Percentiles rank a stretch among this genome's conserved stretches.
Conservation (phyloP, 2,797 vertebrate species). For the Cirrhinus molitorella region DNA sequence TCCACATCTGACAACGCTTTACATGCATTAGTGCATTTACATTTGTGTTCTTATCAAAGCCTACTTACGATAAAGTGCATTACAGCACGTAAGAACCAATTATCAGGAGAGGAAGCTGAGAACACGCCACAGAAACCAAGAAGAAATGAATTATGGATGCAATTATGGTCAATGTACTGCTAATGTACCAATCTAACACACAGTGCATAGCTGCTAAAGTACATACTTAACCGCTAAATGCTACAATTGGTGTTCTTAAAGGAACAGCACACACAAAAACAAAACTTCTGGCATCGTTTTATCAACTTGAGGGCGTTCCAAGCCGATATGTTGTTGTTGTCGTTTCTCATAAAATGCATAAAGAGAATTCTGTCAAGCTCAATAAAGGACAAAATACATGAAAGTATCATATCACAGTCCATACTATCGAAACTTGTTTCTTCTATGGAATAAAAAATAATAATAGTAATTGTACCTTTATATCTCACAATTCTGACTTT, state of each 20-base stretch:
- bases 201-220: background rate
- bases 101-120: background rate
- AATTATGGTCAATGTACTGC: slow-evolving; percentile 10
- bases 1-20: background rate
- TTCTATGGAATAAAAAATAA: background rate
- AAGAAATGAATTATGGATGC: slow-evolving; percentile 15
- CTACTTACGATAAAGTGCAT: background rate
- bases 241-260: background rate
- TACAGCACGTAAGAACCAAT: background rate
- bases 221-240: background rate
- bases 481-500: too few species aligned
- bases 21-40: background rate
- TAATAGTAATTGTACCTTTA: background rate
- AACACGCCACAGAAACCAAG: background rate
- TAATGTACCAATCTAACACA: slow-evolving; percentile 1
- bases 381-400: background rate
- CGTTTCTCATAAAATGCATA: background rate
- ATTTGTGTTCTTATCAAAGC: background rate
- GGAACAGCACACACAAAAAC: background rate
- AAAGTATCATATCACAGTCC: background rate
- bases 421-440: background rate
- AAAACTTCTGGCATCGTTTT: background rate
- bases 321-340: background rate
- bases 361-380: background rate
- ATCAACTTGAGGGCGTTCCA: background rate